Conservation (phyloP, 1,140 invertebrate species). For the Drosophila mauritiana region DNA sequence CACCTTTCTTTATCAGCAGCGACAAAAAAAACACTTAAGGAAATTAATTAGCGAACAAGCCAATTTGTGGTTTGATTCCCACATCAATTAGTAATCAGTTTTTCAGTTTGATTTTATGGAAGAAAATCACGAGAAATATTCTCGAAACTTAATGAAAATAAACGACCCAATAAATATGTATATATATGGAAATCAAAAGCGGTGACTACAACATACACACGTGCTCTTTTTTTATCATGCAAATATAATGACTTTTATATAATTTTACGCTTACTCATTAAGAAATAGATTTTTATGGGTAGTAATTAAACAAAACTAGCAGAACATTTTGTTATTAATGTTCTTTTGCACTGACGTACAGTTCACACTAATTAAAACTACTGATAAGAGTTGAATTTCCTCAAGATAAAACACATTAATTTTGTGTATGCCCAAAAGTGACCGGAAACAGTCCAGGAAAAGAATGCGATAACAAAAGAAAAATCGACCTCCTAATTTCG, state of each 20-base stretch:
- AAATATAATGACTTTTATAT: neutral
- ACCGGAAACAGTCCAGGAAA: no score
- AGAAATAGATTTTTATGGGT: no score
- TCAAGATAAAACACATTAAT: no score
- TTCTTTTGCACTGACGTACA: neutral
- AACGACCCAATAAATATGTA: neutral
- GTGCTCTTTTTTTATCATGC: neutral
- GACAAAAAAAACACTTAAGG: neutral
- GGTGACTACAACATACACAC: neutral
- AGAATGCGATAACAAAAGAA: no score
- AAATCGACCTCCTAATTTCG: no score
- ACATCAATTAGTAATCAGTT: slow-evolving; percentile 33
- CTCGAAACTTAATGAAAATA: slow-evolving; percentile 1
- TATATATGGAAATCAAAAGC: neutral
- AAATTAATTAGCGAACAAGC: slow-evolving; percentile 17
- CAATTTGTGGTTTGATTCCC: slow-evolving; percentile 18
- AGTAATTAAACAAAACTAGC: no score
- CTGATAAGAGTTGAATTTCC: no score
- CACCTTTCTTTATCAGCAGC: slow-evolving; percentile 15
- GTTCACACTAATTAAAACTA: no score
- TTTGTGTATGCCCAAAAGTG: no score
- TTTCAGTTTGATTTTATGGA: slow-evolving; percentile 3
- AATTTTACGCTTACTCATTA: neutral
- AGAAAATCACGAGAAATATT: slow-evolving; percentile 8
- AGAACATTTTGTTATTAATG: no score